A percentile compares a stretch with the other conserved stretches of the same genome.
Conservation (phyloP, 2,113 vertebrate species). For the Vulpes lagopus region DNA sequence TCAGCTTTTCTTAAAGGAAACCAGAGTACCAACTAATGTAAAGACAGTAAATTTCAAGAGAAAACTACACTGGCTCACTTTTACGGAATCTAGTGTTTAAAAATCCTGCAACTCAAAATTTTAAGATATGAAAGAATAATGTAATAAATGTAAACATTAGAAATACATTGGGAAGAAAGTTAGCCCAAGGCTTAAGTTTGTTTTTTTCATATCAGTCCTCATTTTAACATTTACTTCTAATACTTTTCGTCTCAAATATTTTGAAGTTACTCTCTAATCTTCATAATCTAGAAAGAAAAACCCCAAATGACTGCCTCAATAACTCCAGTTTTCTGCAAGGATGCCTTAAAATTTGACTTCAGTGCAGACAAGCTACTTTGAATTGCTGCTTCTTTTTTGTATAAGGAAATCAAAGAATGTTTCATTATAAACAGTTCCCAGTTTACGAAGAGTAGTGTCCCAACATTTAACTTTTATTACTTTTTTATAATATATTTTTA, state of each 20-base stretch:
- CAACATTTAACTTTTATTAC: background rate
- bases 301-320: background rate
- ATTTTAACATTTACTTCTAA: constrained; percentile 37
- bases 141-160: constrained; percentile 26
- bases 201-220: background rate
- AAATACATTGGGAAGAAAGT: constrained; percentile 12
- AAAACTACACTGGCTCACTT: background rate
- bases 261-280: constrained; percentile 27
- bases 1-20: background rate
- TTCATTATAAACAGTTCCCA: background rate
- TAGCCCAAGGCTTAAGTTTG: background rate
- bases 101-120: background rate
- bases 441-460: background rate
- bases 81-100: constrained; percentile 23
- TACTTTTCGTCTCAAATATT: background rate
- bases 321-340: background rate
- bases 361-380: background rate
- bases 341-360: background rate
- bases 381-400: background rate
- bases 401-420: background rate
- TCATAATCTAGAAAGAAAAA: background rate
- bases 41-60: background rate
- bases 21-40: background rate
- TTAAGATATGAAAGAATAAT: constrained; percentile 32
- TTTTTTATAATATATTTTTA: no score